A percentile compares a stretch with the other conserved stretches of the same genome.
phyloP scores from a whole-genome alignment of 2,888 invertebrate species.

The Dryomyza anilis region DNA sequence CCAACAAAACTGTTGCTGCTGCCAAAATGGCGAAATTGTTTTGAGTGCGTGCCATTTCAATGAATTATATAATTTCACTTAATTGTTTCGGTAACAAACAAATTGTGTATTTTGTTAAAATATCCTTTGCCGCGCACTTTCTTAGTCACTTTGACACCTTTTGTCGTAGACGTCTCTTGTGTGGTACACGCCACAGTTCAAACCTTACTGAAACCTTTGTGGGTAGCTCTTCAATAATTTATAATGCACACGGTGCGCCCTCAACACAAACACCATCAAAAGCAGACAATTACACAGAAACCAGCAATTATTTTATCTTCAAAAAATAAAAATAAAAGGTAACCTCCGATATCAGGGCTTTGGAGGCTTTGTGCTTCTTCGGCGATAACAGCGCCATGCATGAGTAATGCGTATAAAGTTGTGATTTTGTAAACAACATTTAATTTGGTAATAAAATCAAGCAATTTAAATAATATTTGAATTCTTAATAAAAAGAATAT shows the following conservation, averaged over 20 bases:
- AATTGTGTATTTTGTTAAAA: not conserved
- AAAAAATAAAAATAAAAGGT: not conserved
- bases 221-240: constrained; percentile 10
- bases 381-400: no score
- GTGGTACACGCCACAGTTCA: not conserved
- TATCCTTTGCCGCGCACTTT: no score
- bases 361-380: no score
- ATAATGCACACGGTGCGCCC: not conserved
- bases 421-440: no score
- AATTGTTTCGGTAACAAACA: not conserved
- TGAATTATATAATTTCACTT: no score
- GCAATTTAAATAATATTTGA: no score
- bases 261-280: not conserved
- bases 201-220: constrained; percentile 9
- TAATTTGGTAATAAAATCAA: no score
- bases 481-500: no score
- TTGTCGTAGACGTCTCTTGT: not conserved
- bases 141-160: no score
- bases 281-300: not conserved
- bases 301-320: not conserved
- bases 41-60: not conserved
- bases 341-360: no score
- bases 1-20: not conserved
- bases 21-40: not conserved
- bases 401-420: no score